Conservation (phyloP, 2,113 vertebrate genomes). For the Hucho hucho region DNA sequence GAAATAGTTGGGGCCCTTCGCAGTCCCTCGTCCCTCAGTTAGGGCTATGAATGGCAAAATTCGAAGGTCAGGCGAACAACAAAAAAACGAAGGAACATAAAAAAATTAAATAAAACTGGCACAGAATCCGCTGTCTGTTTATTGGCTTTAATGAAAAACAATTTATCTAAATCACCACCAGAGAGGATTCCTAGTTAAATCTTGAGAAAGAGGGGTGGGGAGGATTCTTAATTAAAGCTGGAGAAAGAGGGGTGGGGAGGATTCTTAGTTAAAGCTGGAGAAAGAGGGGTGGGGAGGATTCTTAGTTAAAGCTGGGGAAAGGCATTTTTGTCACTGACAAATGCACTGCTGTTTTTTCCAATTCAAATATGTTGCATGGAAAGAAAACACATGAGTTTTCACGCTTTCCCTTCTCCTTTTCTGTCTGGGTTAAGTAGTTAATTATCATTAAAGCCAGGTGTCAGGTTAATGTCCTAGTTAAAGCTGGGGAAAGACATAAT, state of each 20-base stretch:
- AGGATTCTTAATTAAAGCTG: conserved; percentile 59
- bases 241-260: conserved; percentile 56
- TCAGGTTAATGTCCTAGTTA: conserved; percentile 9
- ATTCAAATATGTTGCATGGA: conserved; percentile 65
- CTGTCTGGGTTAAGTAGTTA: conserved; percentile 21
- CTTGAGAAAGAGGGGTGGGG: too few relatives aligned
- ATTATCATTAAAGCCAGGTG: conserved; percentile 28
- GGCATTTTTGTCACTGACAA: conserved; percentile 81
- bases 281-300: too few relatives aligned
- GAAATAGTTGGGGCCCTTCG: conserved; percentile 33
- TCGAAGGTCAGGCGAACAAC: conserved; percentile 47
- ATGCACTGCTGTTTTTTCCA: conserved; percentile 74
- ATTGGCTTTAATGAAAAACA: conserved; percentile 91
- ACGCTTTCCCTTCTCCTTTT: neutral
- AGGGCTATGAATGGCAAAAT: conserved; percentile 76
- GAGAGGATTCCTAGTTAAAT: conserved; percentile 49
- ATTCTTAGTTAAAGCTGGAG: too few relatives aligned
- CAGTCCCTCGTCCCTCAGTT: conserved; percentile 8
- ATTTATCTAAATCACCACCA: conserved; percentile 92
- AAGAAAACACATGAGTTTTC: conserved; percentile 47
- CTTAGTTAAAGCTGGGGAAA: too few relatives aligned
- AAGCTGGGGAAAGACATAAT: too few relatives aligned
- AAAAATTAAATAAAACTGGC: too few relatives aligned
- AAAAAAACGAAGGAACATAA: too few relatives aligned
- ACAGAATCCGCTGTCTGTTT: conserved; percentile 79